Conservation (phyloP, 1,140 invertebrate genomes). For the Zaprionus camerounensis region DNA sequence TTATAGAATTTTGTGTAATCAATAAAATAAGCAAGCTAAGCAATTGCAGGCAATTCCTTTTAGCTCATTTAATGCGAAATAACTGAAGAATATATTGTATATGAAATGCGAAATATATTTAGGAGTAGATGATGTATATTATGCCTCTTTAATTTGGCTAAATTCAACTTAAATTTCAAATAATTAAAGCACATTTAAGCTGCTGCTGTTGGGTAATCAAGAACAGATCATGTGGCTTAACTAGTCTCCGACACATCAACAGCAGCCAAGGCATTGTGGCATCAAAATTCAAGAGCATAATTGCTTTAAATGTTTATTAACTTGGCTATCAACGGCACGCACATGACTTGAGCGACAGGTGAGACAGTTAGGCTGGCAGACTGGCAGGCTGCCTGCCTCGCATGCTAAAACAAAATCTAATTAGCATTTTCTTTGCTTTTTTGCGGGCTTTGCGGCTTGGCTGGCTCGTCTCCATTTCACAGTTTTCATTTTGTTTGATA, state of each 20-base stretch:
- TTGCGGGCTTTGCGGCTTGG: slow-evolving; percentile 22
- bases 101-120: background rate
- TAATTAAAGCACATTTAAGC: background rate
- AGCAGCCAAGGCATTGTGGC: slow-evolving; percentile 32
- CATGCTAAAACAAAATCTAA: slow-evolving; percentile 75
- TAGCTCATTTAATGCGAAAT: background rate
- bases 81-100: background rate
- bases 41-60: background rate
- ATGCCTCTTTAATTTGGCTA: no score
- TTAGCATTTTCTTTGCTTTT: slow-evolving; percentile 75
- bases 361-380: background rate
- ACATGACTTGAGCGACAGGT: background rate
- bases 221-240: slow-evolving; percentile 15
- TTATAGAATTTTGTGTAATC: background rate
- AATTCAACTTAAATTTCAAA: background rate
- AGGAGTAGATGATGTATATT: background rate
- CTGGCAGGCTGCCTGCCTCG: slow-evolving; percentile 32
- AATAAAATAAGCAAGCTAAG: background rate
- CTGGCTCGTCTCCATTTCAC: slow-evolving; percentile 51
- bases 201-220: background rate
- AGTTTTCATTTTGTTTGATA: slow-evolving; percentile 81
- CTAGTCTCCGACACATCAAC: slow-evolving; percentile 4
- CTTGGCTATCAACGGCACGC: slow-evolving; percentile 66
- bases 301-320: slow-evolving; percentile 81
- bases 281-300: slow-evolving; percentile 60